A percentile compares a stretch with the other conserved stretches of the same genome.
These are phyloP conservation scores for Aptenodytes patagonicus DNA, from an alignment of 2,113 vertebrate species.

Conservation along the genomic window DNA sequence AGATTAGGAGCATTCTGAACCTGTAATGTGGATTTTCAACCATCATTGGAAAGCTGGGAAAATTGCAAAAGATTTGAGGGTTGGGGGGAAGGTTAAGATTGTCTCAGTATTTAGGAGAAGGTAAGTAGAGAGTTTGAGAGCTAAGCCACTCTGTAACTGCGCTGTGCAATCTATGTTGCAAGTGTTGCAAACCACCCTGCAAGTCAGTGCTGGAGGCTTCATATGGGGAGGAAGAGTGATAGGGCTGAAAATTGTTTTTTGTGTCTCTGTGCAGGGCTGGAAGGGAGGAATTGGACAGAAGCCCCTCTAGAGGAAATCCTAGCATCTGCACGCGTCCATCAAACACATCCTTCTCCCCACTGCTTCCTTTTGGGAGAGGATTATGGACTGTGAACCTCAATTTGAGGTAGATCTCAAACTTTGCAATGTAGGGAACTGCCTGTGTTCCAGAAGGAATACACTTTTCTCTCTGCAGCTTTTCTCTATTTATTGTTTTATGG, in stretches of 20 bases:
- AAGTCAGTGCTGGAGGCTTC: background rate
- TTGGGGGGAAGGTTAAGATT: background rate
- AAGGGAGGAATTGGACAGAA: background rate
- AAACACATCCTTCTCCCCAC: background rate
- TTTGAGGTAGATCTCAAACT: background rate
- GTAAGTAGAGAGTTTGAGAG: background rate
- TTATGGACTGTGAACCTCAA: background rate
- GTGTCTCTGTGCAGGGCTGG: background rate
- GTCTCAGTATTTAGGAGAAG: background rate
- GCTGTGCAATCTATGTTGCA: fast-evolving
- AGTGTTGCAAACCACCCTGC: background rate
- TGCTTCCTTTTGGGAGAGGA: background rate
- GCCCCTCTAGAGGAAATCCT: fast-evolving
- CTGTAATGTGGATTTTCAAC: background rate
- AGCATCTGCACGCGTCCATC: background rate
- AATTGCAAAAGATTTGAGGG: background rate
- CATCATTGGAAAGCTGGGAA: background rate
- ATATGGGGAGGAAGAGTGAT: background rate
- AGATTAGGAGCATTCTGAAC: background rate
- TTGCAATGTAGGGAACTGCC: background rate
- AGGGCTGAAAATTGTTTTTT: background rate
- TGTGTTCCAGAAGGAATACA: background rate
- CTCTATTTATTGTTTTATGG: background rate
- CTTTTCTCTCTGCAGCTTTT: background rate
- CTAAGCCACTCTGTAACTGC: background rate